Base-by-base conservation (phyloP, 2,888 invertebrate genomes). In the Choreutis nemorana region DNA sequence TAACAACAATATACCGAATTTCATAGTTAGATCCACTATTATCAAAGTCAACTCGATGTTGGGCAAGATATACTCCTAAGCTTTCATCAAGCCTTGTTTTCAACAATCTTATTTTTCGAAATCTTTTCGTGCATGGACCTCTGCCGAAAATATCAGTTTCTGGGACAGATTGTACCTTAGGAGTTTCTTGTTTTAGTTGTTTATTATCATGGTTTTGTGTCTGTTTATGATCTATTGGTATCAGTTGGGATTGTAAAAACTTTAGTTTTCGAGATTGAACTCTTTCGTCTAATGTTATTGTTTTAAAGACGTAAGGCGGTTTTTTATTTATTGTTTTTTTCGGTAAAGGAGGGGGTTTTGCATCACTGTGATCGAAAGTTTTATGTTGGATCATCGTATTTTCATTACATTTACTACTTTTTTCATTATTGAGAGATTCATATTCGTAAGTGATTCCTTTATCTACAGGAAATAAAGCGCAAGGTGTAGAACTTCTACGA, bases 51-150 rank as follows among this genome's bases (percentile, higher is more conserved):
- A 77, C 70, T 52, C 77, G 71, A 46, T 87, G 86, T 43, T 87
- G 87, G 16, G 88, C 85, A 37, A 90, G 62, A 40, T 87, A 85
- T 21, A 90, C 83, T 2, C 90, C 90, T 20, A 90, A 73, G 43
- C 84, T 86, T 50, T 87, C 87, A 42, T 85, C 83, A 29, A 85
- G 64, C 42, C 83, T 82, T 18, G 83, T 81, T 50, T 88, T 87
- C 32, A 84, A 72, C 40, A 90, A 62, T 41, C 87, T 82, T 30
- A 90, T 81, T 50, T 85, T 81, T 35, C 86, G 70, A 53, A 86
- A 86, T 27, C 85, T 67, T 33, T 85, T 81, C 4, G 81, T 77
- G 40, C 83, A 84, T 1, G 84, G 83, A 23, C 83, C 83, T 57
- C 82, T 73, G 25, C 83, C 83, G 37, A 77, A 62, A 31, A 77